Conservation (phyloP, 2,888 invertebrate species). For the Idaea biselata region DNA sequence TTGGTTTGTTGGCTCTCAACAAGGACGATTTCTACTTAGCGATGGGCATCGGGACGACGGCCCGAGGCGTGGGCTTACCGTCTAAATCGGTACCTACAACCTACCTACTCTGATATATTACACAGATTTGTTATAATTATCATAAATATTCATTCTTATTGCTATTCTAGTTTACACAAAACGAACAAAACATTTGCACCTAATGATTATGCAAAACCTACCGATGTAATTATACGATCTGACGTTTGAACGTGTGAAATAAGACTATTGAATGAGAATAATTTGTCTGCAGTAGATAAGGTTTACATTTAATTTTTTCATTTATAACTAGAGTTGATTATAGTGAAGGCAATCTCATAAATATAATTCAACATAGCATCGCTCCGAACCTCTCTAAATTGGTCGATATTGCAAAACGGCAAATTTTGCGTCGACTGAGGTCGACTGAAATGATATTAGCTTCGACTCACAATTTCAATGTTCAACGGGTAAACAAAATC, state of each 20-base stretch:
- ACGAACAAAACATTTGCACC: constrained; percentile 7
- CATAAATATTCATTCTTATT: constrained; percentile 18
- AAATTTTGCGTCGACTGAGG: not conserved
- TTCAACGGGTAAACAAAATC: not conserved
- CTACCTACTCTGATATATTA: constrained; percentile 17
- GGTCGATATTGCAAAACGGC: constrained; percentile 1
- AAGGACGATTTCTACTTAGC: constrained; percentile 27
- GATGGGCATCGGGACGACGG: constrained; percentile 26
- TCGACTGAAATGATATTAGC: not conserved
- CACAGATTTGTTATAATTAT: constrained; percentile 17
- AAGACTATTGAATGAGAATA: not conserved
- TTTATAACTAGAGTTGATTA: not conserved
- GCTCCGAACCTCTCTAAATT: not conserved
- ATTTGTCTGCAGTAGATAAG: not conserved
- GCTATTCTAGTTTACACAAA: constrained; percentile 12
- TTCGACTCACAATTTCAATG: not conserved
- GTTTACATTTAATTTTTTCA: not conserved
- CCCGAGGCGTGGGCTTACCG: constrained; percentile 11
- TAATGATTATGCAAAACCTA: constrained; percentile 10
- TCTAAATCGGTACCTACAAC: not conserved
- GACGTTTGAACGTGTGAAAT: not conserved
- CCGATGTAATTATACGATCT: not conserved
- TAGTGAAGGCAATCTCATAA: not conserved
- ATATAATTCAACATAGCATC: not conserved
- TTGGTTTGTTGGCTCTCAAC: constrained; percentile 36